These are phyloP conservation scores for Porites evermanni DNA, from an alignment of 92 coral and sea anemone species.

Conservation along the genomic window DNA sequence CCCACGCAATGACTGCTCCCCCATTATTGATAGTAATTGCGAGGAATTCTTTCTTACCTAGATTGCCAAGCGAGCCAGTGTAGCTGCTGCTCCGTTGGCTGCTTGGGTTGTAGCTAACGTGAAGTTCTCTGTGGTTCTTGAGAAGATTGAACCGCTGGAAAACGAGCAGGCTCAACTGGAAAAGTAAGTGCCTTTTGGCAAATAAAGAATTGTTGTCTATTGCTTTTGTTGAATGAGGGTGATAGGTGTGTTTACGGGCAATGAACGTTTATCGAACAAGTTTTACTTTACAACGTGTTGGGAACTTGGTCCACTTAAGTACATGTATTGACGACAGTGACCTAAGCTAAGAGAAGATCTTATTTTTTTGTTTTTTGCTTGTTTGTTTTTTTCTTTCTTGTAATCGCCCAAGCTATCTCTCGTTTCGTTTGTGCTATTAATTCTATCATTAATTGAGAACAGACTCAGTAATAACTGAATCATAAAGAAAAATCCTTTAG, in stretches of 20 bases:
- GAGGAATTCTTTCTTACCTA: constrained; percentile 3
- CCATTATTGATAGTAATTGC: not conserved
- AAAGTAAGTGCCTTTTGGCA: constrained; percentile 50
- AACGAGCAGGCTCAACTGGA: constrained; percentile 97
- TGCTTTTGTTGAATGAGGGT: not conserved
- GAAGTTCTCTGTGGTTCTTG: constrained; percentile 94
- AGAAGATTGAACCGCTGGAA: constrained; percentile 98
- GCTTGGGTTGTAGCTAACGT: constrained; percentile 99
- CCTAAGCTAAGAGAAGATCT: constrained; percentile 3
- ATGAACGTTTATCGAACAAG: too few relatives aligned
- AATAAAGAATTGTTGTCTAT: not conserved
- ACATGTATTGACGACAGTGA: too few relatives aligned
- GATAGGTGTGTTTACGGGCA: too few relatives aligned
- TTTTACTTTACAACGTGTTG: too few relatives aligned
- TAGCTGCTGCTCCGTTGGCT: constrained; percentile 99
- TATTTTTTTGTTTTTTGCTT: too few relatives aligned
- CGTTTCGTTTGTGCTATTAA: too few relatives aligned
- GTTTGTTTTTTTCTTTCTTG: too few relatives aligned
- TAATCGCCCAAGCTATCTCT: too few relatives aligned
- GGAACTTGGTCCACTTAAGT: too few relatives aligned
- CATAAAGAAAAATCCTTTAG: too few relatives aligned
- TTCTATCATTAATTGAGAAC: too few relatives aligned
- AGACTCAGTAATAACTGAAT: too few relatives aligned
- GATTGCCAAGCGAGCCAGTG: constrained; percentile 98
- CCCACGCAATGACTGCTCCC: not conserved